A percentile compares a stretch with the other conserved stretches of the same genome.
Conservation (phyloP, 2,113 vertebrate genomes). For the Channa maculata region DNA sequence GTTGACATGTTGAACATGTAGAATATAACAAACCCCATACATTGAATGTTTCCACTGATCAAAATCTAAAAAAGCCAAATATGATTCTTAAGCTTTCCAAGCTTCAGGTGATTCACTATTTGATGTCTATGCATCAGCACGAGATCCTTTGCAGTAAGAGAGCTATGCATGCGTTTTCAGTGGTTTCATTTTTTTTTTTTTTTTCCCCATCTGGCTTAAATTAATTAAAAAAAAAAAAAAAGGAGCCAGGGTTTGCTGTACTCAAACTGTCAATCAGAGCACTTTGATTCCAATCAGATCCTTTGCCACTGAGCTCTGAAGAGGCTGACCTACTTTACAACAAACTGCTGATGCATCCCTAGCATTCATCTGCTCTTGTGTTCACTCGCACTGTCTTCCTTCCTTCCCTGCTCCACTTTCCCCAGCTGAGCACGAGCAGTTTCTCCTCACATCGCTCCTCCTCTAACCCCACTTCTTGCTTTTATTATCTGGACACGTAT, state of each 20-base stretch:
- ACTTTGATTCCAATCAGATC: constrained; percentile 60
- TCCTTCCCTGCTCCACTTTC: constrained; percentile 40
- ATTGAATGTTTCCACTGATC: not conserved
- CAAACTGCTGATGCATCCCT: constrained; percentile 55
- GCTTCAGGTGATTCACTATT: not conserved
- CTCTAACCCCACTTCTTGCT: constrained; percentile 14
- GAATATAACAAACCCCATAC: constrained; percentile 3
- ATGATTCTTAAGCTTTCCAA: not conserved
- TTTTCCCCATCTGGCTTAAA: not conserved
- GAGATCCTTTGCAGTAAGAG: not conserved
- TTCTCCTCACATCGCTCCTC: constrained; percentile 12
- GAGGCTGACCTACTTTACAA: constrained; percentile 74
- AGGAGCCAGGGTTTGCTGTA: constrained; percentile 18
- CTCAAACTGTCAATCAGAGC: constrained; percentile 65
- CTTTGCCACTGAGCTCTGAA: constrained; percentile 32
- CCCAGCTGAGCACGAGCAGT: constrained; percentile 45
- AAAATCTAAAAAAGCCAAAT: not conserved
- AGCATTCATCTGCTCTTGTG: constrained; percentile 43
- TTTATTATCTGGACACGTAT: constrained; percentile 80
- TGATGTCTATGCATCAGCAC: not conserved
- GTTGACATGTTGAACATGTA: not conserved
- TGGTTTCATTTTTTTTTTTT: not conserved
- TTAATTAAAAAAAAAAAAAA: not conserved
- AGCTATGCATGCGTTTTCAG: constrained; percentile 6
- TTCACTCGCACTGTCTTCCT: constrained; percentile 31